Evolutionary conservation across 37 sponge, comb jelly and placozoan genomes (phyloP), one percentile per base, ranked within the genome.

Genomic region (Spongilla lacustris): DNA sequence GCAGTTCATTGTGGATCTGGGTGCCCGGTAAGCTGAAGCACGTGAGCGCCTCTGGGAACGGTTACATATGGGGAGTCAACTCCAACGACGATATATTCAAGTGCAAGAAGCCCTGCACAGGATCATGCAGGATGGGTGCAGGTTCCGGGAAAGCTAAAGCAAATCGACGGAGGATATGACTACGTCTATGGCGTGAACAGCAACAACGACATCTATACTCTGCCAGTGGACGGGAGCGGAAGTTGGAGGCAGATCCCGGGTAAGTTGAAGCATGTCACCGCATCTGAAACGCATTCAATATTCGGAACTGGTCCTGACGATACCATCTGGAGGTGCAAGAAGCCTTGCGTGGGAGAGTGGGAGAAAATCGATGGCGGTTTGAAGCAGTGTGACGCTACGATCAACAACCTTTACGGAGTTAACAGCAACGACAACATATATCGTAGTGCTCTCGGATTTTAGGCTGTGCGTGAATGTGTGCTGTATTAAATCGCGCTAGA

Each of bases 1-100:
- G 74, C 28, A 25, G 17, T 73, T 73, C 74, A 22, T 24, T 5
- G n/a, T 83, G 84, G 84, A 68, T 14, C 5, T 22, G 5, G 23
- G 33, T 81, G 58, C 27, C 28, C n/a, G n/a, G n/a, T 26, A 69
- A 69, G 23, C 10, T 78, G 50, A 21, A 36, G 25, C 88, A 87
- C 46, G 82, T 87, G 10, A 66, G 76, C 74, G 88, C 88, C 23
- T 87, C 88, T 66, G 88, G 88, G 6, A 81, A 87, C 74, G 88
- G 88, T 10, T 87, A 73, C 29, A 81, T 87, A 8, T 87, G 88
- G 88, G 81, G 76, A 81, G 76, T 81, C 22, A 80, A 73, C 68
- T 34, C 66, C 24, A 36, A 9, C 13, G 67, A 87, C 41, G 21
- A 68, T n/a, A 70, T 78, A 1, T 86, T 27, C 80, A 87, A 87